Evolutionary conservation across 2,797 vertebrate genomes (phyloP).

Genomic region (Tolypeutes matacus): DNA sequence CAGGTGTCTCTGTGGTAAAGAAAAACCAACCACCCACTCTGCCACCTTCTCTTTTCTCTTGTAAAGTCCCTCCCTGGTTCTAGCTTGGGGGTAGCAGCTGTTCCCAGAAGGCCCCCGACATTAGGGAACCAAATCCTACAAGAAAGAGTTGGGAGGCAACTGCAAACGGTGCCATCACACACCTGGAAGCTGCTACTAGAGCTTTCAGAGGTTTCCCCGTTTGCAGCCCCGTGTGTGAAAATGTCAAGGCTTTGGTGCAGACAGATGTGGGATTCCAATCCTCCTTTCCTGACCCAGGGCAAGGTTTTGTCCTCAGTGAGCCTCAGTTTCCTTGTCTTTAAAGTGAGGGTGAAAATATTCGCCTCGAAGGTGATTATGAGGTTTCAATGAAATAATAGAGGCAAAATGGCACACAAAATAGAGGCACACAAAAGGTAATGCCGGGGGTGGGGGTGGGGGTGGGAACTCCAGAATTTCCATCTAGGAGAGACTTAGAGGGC

Average conservation of each 20-base stretch:
- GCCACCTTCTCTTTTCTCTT: not conserved
- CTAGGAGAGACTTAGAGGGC: not conserved
- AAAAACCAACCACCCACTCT: not conserved
- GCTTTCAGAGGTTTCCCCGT: not conserved
- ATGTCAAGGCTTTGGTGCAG: slow-evolving; percentile 32
- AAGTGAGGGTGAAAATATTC: not conserved
- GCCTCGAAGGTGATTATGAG: not conserved
- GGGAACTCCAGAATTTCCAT: not conserved
- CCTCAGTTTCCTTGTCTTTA: not conserved
- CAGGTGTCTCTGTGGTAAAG: slow-evolving; percentile 58
- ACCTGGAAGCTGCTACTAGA: not conserved
- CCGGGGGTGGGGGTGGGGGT: not conserved
- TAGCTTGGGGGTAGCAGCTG: not conserved
- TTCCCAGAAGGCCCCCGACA: not conserved
- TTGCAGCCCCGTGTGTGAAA: not conserved
- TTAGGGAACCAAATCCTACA: not conserved
- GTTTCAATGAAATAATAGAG: not conserved
- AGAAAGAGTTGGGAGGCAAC: not conserved
- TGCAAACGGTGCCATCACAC: too few species aligned
- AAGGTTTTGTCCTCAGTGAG: not conserved
- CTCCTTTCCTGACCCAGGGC: not conserved
- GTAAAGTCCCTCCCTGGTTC: not conserved
- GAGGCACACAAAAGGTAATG: not conserved
- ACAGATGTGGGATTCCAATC: not conserved
- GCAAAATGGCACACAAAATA: not conserved